Evolutionary conservation across 2,797 vertebrate species (phyloP).

Genomic region (Urosaurus nigricauda): DNA sequence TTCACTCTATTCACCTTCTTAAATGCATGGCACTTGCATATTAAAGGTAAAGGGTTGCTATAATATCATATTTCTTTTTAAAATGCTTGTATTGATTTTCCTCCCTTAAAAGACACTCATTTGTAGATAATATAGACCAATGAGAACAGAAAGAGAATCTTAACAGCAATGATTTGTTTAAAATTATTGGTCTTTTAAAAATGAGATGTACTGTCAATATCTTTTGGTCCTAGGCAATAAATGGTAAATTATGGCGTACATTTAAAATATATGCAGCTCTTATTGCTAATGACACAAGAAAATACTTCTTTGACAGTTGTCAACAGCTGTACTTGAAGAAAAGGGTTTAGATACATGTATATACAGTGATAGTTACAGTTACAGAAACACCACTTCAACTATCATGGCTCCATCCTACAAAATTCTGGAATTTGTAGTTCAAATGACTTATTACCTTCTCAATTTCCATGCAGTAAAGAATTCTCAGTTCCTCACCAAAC

Average conservation of each 20-base stretch:
- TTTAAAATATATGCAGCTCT: neutral
- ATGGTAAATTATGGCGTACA: neutral
- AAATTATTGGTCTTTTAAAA: neutral
- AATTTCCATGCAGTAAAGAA: too few species aligned
- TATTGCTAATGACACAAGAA: neutral
- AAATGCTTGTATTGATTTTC: neutral
- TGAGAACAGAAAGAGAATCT: too few species aligned
- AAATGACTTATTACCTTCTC: too few species aligned
- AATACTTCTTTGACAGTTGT: neutral
- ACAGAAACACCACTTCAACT: too few species aligned
- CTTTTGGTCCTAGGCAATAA: neutral
- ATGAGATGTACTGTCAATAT: too few species aligned
- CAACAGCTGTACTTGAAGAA: neutral
- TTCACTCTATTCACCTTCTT: neutral
- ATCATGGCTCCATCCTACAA: too few species aligned
- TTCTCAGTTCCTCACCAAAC: too few species aligned
- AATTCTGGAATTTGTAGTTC: too few species aligned
- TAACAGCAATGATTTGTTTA: neutral
- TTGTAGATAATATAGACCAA: too few species aligned
- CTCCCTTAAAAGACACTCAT: neutral
- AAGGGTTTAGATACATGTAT: neutral
- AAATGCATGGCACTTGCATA: neutral
- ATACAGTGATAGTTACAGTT: too few species aligned
- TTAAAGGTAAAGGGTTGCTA: neutral
- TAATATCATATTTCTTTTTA: conserved; percentile 10